phyloP scores from a whole-genome alignment of 2,888 invertebrate species.

The Drosophila monieri region DNA sequence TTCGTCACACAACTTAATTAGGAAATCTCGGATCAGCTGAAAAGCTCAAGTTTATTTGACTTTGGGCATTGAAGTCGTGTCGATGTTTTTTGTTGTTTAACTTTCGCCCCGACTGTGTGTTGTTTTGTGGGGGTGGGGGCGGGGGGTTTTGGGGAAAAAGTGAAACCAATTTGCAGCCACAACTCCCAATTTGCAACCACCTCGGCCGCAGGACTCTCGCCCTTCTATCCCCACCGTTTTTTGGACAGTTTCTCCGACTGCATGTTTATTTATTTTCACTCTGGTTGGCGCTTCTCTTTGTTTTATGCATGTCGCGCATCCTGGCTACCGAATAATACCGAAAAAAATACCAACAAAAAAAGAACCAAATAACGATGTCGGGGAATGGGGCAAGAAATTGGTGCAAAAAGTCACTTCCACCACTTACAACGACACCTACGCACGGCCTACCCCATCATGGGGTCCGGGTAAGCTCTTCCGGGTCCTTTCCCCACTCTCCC shows the following conservation, averaged over 20 bases:
- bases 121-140: not conserved
- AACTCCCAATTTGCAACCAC: constrained; percentile 21
- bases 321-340: not conserved
- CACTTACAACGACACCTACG: constrained; percentile 50
- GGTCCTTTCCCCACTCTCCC: not conserved
- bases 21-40: constrained; percentile 3
- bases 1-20: constrained; percentile 2
- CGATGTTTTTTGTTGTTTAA: not conserved
- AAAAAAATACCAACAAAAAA: not conserved
- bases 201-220: not conserved
- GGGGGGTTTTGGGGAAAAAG: not conserved
- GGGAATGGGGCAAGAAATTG: not conserved
- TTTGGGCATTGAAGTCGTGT: constrained; percentile 20
- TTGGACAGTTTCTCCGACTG: constrained; percentile 6
- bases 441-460: constrained; percentile 18
- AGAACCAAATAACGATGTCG: not conserved
- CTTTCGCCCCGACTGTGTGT: constrained; percentile 14
- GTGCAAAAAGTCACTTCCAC: constrained; percentile 51
- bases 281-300: constrained; percentile 29
- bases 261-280: constrained; percentile 17
- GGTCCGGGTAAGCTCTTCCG: constrained; percentile 3
- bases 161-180: constrained; percentile 22
- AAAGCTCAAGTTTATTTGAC: constrained; percentile 21
- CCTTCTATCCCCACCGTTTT: not conserved
- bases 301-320: constrained; percentile 54